phyloP scores from a whole-genome alignment of 92 coral and sea anemone genomes.

The Porites lobata region DNA sequence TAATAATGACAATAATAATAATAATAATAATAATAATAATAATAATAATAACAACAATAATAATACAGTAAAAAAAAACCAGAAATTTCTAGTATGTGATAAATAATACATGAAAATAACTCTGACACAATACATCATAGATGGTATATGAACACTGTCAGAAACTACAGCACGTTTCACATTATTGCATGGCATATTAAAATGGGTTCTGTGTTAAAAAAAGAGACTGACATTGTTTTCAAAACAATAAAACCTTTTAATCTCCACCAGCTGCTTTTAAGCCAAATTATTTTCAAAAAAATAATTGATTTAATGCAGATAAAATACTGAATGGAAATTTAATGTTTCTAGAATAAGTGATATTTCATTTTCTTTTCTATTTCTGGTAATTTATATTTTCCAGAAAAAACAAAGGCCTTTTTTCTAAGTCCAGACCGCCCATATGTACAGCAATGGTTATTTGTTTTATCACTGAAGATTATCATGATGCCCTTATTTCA shows the following conservation, averaged over 20 bases:
- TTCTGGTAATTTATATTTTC: no score
- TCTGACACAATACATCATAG: neutral
- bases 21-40: no score
- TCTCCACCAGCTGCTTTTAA: neutral
- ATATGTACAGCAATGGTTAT: neutral
- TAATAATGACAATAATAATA: no score
- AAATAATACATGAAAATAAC: neutral
- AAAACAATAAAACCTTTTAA: neutral
- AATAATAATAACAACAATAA: neutral
- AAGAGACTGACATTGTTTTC: constrained; percentile 2
- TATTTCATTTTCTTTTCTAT: no score
- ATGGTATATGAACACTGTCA: neutral
- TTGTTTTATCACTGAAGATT: neutral
- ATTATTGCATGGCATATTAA: neutral
- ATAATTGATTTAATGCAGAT: neutral
- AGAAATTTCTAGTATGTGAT: neutral
- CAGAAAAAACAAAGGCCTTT: neutral
- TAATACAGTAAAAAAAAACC: neutral
- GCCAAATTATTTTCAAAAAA: neutral
- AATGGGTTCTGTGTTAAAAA: neutral
- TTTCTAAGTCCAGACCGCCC: neutral
- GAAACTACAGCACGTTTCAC: neutral
- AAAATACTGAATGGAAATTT: neutral
- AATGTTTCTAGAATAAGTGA: neutral
- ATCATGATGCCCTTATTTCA: no score